A percentile compares a stretch with the other conserved stretches of the same genome.
Conservation (phyloP, 1,140 invertebrate species). For the Heliconius congener region DNA sequence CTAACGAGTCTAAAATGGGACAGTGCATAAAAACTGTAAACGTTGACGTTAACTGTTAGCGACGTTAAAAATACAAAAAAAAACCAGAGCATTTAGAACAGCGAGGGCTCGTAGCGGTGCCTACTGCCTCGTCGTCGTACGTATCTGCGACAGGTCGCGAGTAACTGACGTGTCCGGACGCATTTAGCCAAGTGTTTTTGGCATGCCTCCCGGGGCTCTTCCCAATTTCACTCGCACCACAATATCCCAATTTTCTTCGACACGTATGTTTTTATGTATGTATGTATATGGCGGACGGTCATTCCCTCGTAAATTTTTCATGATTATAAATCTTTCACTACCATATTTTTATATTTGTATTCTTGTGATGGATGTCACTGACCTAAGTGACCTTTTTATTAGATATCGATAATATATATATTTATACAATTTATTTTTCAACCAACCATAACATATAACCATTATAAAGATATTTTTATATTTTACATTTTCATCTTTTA, state of each 20-base stretch:
- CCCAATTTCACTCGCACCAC: slow-evolving; percentile 49
- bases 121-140: slow-evolving; percentile 28
- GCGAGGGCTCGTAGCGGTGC: slow-evolving; percentile 21
- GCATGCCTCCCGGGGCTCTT: slow-evolving; percentile 62
- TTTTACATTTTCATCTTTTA: neutral
- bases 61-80: slow-evolving; percentile 32
- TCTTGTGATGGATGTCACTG: neutral
- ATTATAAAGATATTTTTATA: neutral
- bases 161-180: slow-evolving; percentile 64
- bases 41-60: slow-evolving; percentile 34
- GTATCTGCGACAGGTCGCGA: slow-evolving; percentile 56
- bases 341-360: neutral
- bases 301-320: slow-evolving; percentile 17
- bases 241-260: slow-evolving; percentile 43
- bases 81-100: slow-evolving; percentile 38
- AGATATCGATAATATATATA: neutral
- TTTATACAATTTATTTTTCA: neutral
- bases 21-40: slow-evolving; percentile 34
- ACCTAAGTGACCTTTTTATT: neutral
- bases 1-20: slow-evolving; percentile 19
- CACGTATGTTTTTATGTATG: slow-evolving; percentile 6
- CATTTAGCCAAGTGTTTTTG: slow-evolving; percentile 72
- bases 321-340: neutral
- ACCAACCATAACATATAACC: neutral
- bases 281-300: slow-evolving; percentile 16